Conservation (phyloP, 2,113 vertebrate species). For the Origma solitaria region DNA sequence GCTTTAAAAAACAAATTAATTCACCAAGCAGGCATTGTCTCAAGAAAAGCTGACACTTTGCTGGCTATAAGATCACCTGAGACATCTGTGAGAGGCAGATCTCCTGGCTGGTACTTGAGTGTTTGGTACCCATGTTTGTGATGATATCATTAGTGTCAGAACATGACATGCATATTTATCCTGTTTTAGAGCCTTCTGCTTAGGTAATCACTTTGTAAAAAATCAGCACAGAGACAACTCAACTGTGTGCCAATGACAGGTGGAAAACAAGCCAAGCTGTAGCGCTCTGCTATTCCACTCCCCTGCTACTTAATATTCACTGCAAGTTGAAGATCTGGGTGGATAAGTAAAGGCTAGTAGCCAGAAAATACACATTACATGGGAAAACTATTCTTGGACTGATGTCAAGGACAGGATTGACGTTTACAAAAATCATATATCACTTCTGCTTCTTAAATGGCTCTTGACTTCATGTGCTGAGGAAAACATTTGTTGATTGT, state of each 20-base stretch:
- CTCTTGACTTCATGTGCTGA: background rate
- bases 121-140: background rate
- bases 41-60: background rate
- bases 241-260: background rate
- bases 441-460: background rate
- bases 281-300: background rate
- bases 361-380: background rate
- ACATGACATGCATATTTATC: background rate
- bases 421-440: background rate
- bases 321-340: background rate
- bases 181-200: background rate
- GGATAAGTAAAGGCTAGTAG: background rate
- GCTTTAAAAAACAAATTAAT: slow-evolving; percentile 6
- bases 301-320: background rate
- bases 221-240: background rate
- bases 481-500: background rate
- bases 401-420: background rate
- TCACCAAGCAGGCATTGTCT: slow-evolving; percentile 6
- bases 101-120: background rate
- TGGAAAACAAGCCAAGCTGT: background rate
- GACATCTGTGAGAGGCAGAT: background rate
- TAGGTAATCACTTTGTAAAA: background rate
- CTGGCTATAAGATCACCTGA: background rate
- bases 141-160: background rate
- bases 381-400: background rate